Conservation (phyloP, 1,140 invertebrate species). For the Caenorhabditis briggsae region DNA sequence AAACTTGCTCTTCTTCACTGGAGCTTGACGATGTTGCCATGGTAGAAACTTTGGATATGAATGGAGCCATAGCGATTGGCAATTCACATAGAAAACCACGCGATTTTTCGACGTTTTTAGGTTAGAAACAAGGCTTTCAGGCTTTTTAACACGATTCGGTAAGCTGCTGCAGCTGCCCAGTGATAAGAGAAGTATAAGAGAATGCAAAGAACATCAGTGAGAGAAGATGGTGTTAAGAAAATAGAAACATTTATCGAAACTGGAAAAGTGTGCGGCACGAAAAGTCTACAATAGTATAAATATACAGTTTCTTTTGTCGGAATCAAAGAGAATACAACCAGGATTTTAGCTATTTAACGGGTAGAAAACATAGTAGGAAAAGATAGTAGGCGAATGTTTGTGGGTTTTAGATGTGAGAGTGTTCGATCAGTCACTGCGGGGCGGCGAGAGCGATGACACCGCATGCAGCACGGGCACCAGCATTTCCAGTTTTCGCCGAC, state of each 20-base stretch:
- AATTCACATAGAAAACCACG: not conserved
- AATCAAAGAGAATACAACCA: not conserved
- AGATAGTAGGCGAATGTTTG: not conserved
- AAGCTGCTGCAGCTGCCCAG: too few species aligned
- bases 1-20: constrained; percentile 36
- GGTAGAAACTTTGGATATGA: constrained; percentile 5
- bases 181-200: too few species aligned
- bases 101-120: not conserved
- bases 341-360: not conserved
- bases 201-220: too few species aligned
- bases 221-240: not conserved
- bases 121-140: not conserved
- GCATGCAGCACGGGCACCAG: constrained; percentile 92
- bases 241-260: not conserved
- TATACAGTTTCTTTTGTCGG: not conserved
- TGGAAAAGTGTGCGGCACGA: not conserved
- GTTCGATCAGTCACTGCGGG: constrained; percentile 55
- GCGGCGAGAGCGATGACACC: constrained; percentile 87
- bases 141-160: too few species aligned
- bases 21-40: not conserved
- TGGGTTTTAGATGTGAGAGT: not conserved
- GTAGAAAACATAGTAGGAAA: not conserved
- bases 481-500: constrained; percentile 90
- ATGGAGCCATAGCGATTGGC: not conserved
- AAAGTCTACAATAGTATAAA: constrained; percentile 35